Conservation (phyloP, 2,113 vertebrate genomes). For the Puntigrus tetrazona region DNA sequence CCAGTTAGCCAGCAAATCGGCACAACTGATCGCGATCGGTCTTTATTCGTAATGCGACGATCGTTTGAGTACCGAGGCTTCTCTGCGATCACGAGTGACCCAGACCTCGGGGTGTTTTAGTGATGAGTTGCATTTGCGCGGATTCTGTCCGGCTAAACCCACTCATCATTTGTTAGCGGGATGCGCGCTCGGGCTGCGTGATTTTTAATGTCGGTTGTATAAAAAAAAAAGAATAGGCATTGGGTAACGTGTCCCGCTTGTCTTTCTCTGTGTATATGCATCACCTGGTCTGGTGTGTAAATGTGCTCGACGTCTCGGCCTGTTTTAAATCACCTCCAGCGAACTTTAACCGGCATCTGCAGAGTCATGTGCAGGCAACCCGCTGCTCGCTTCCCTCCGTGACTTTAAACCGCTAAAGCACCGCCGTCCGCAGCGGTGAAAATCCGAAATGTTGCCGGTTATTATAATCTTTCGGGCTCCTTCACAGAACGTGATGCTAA, state of each 20-base stretch:
- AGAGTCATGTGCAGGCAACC: conserved; percentile 47
- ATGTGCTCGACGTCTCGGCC: neutral
- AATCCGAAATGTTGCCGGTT: neutral
- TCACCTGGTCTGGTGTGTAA: neutral
- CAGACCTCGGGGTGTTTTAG: neutral
- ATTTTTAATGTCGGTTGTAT: neutral
- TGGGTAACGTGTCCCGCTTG: neutral
- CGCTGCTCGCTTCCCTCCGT: neutral
- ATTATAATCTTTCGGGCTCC: neutral
- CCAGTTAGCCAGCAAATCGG: conserved; percentile 10
- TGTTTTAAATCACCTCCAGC: conserved; percentile 21
- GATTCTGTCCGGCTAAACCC: neutral
- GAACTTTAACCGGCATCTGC: conserved; percentile 49
- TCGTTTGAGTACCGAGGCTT: neutral
- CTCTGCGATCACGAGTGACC: neutral
- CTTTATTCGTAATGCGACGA: neutral
- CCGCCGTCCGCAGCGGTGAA: neutral
- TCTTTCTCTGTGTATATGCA: neutral
- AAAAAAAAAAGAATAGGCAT: neutral
- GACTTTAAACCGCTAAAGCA: neutral
- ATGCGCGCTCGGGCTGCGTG: neutral
- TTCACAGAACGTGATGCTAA: neutral
- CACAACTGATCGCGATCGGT: neutral
- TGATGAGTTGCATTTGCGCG: neutral
- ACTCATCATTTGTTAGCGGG: conserved; percentile 21